Evolutionary conservation across 2,888 invertebrate species (phyloP), one percentile per base, ranked within the genome.

Genomic region (Serripes groenlandicus): DNA sequence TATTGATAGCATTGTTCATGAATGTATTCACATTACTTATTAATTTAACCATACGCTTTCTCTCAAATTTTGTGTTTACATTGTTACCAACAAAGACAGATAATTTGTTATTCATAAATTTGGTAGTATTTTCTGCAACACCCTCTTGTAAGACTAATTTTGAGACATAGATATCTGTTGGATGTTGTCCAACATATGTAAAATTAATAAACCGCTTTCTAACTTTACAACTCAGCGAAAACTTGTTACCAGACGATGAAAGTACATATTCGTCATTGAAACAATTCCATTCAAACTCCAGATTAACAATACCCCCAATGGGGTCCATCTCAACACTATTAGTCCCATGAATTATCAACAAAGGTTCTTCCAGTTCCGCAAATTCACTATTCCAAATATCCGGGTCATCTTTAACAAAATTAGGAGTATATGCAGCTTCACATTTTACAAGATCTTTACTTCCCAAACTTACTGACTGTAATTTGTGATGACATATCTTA

Each of bases 101-200:
- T 11, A 71, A 15, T 15, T 71, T 5, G 15, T 32, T 35, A n/a
- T 71, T 54, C 26, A 18, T 21, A 2, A 9, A 0, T 18, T 34
- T 3, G 30, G 52, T 7, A n/a, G 18, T 4, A 71, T 15, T 35
- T 30, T 4, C 32, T 32, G 7, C 30, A 30, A 34, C 23, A 1
- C 21, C 28, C 34, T 56, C 54, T 35, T 58, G 32, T 23, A 58
- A n/a, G 1, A 58, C 49, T 54, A 72, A 42, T 37, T 79, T 78
- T 54, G 75, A 73, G 26, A 83, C 34, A 42, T 73, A 79, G 21
- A 83, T 42, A 60, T 79, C 78, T 11, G 78, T 72, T 42, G 76
- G 54, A 42, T 54, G 26, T 34, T 72, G 28, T 4, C 83, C 83
- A 64, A 76, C 37, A 69, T 75, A 84, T 18, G 49, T 28, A 23